Conservation (phyloP, 2,113 vertebrate species). For the Acanthisitta chloris region DNA sequence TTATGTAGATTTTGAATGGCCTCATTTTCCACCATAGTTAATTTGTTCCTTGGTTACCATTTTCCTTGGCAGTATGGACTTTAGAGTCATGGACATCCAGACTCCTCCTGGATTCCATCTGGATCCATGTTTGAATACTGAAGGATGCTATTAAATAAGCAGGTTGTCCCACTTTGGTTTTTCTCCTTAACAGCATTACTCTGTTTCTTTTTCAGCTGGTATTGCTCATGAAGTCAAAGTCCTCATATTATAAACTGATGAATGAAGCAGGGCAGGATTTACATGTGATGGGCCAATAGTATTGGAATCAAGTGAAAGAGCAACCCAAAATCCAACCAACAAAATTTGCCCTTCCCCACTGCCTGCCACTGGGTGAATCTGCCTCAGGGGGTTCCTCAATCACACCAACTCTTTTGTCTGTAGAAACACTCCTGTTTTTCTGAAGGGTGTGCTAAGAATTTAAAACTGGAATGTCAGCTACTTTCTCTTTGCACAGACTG, state of each 20-base stretch:
- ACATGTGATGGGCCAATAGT: background rate
- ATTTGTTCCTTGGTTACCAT: background rate
- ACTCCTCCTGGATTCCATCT: background rate
- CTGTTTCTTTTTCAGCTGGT: background rate
- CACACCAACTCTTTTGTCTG: background rate
- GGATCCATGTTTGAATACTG: background rate
- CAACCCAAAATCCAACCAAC: background rate
- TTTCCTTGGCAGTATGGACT: background rate
- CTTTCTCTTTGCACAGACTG: rapidly evolving
- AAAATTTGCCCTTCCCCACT: background rate
- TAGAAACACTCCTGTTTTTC: background rate
- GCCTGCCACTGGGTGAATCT: background rate
- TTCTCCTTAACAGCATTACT: background rate
- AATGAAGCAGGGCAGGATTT: background rate
- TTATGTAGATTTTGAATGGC: background rate
- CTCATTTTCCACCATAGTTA: background rate
- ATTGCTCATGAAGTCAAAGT: background rate
- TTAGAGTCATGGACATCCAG: background rate
- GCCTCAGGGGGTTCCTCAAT: background rate
- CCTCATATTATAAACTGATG: background rate
- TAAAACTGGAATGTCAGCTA: background rate
- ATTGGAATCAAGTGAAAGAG: background rate
- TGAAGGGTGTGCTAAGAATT: background rate
- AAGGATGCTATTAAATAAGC: background rate
- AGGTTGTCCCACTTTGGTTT: background rate